These are phyloP conservation scores for Protaetia brevitarsis DNA, from an alignment of 1,140 invertebrate species.

Conservation along the genomic window DNA sequence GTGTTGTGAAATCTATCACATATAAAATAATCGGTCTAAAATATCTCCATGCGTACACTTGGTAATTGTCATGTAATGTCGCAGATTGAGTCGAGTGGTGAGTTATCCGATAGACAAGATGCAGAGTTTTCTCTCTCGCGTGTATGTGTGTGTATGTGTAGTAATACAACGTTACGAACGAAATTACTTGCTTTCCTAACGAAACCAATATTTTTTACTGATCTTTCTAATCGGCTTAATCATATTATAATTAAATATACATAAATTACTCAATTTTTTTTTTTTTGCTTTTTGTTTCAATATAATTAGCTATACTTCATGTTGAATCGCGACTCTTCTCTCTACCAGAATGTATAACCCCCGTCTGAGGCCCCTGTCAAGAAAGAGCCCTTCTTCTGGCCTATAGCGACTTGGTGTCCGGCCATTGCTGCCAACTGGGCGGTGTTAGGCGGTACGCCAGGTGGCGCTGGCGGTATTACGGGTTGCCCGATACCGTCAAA, in stretches of 20 bases:
- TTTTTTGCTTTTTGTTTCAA: not conserved
- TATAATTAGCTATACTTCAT: constrained; percentile 21
- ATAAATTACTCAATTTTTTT: constrained; percentile 16
- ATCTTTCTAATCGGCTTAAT: constrained; percentile 9
- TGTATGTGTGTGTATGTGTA: not conserved
- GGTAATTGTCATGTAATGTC: not conserved
- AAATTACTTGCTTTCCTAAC: not conserved
- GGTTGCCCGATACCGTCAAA: constrained; percentile 75
- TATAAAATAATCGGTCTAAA: constrained; percentile 17
- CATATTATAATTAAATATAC: constrained; percentile 15
- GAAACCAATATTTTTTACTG: not conserved
- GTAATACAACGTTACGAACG: constrained; percentile 1
- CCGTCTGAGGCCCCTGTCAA: constrained; percentile 65
- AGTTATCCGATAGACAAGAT: not conserved
- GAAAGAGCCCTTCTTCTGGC: constrained; percentile 69
- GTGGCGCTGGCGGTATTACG: constrained; percentile 76
- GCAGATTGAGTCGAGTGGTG: not conserved
- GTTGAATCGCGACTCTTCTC: not conserved
- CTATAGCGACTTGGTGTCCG: constrained; percentile 68
- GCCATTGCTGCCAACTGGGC: constrained; percentile 78
- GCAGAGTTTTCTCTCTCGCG: not conserved
- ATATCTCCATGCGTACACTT: not conserved
- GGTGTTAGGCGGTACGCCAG: constrained; percentile 73
- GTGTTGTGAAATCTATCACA: not conserved
- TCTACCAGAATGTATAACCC: constrained; percentile 68